Conservation (phyloP, 1,140 invertebrate species). For the Zaprionus africanus region DNA sequence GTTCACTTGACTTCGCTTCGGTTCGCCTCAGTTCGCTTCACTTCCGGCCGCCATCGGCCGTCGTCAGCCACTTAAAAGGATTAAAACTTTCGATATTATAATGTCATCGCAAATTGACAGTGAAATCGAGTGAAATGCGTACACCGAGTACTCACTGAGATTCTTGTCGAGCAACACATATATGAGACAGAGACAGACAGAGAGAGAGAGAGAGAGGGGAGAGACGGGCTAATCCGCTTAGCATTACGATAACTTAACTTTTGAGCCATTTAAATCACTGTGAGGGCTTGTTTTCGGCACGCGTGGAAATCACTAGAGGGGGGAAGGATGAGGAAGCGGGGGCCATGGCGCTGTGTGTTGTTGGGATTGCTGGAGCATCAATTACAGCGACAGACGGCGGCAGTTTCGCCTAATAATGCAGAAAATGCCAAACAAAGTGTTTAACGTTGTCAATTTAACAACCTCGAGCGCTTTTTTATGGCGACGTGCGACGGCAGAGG, state of each 20-base stretch:
- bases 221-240: constrained; percentile 66
- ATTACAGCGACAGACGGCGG: constrained; percentile 70
- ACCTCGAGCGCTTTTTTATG: constrained; percentile 82
- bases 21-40: constrained; percentile 31
- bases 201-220: too few relatives aligned
- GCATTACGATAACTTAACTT: constrained; percentile 80
- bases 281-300: constrained; percentile 32
- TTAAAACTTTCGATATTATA: constrained; percentile 81
- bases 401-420: constrained; percentile 81
- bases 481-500: neutral
- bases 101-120: constrained; percentile 76
- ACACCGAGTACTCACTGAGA: neutral
- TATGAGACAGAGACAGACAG: neutral
- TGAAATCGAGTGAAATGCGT: constrained; percentile 51
- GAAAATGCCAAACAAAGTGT: constrained; percentile 83
- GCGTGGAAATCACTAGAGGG: neutral
- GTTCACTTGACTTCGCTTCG: constrained; percentile 39
- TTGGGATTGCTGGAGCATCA: constrained; percentile 62
- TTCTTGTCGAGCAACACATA: neutral
- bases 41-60: constrained; percentile 42
- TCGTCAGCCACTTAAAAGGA: constrained; percentile 77
- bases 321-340: neutral
- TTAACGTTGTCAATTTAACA: constrained; percentile 83
- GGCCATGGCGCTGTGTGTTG: neutral
- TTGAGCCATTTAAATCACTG: constrained; percentile 82